Evolutionary conservation across 2,888 invertebrate species (phyloP).

Genomic region (Watsonalla binaria): DNA sequence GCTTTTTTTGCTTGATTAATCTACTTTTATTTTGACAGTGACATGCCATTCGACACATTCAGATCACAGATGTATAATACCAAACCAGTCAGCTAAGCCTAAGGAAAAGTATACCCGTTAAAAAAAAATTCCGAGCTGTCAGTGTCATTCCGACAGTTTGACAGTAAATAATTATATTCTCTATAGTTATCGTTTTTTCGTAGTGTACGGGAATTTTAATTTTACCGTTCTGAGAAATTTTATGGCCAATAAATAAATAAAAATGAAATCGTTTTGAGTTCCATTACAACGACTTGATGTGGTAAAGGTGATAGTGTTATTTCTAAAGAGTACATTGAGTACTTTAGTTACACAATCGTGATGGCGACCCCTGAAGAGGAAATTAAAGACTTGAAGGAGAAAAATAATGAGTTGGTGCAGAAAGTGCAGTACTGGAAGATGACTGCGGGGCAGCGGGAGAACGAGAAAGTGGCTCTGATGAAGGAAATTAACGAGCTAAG

Average conservation of each 20-base stretch:
- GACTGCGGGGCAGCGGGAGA: slow-evolving; percentile 54
- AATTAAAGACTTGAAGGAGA: slow-evolving; percentile 48
- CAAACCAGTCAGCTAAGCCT: no score
- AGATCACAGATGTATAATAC: no score
- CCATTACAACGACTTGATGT: no score
- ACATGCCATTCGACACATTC: no score
- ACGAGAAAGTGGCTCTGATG: slow-evolving; percentile 60
- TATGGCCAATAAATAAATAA: no score
- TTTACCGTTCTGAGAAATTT: background rate
- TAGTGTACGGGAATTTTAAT: background rate
- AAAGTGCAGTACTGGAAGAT: slow-evolving; percentile 65
- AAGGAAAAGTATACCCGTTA: no score
- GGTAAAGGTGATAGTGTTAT: no score
- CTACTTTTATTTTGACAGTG: no score
- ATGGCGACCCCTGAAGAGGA: slow-evolving; percentile 57
- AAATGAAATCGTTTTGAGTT: no score
- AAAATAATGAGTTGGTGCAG: slow-evolving; percentile 62
- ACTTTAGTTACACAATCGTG: slow-evolving; percentile 6
- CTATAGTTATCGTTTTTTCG: background rate
- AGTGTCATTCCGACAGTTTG: no score
- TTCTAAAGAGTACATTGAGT: background rate
- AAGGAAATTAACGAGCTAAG: slow-evolving; percentile 64
- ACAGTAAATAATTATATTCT: background rate
- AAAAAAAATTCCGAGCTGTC: no score
- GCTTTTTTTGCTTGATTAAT: no score